Base-by-base conservation (phyloP, 2,113 vertebrate species). In the Colistium nudipinnis region DNA sequence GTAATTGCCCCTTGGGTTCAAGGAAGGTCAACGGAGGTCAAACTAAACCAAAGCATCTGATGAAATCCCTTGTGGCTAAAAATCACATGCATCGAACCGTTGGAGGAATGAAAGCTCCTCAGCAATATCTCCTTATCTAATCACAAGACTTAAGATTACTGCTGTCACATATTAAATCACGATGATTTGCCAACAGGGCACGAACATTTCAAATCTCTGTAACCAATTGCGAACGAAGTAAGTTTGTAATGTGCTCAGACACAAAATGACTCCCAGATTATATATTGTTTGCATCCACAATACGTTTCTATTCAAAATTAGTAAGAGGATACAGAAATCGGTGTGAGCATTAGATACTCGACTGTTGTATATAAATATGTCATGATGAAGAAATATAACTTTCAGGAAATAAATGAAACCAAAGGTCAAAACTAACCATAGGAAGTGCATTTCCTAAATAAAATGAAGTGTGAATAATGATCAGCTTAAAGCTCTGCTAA, bases 61-160 rank as follows among this genome's bases (percentile, higher is more conserved):
- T 24, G 41, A 62, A 64, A 25, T 64, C 74, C 33, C 51, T 54
- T n/a, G 52, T 69, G 63, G 62, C 78, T 38, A 43, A 63, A 74
- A 53, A 27, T 47, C 70, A 77, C 36, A 45, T 47, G 43, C 19
- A 6, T 70, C 62, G 81, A 83, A 78, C 69, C 74, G 81, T 81
- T 82, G 73, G 69, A 85, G 80, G 81, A 88, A 87, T 88, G 85
- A 89, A 86, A 88, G 78, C 72, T 71, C 82, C 86, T 78, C 39
- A 86, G 85, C 74, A 74, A 72, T 83, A 87, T 90, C 85, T 83
- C 83, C 78, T 56, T 89, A 71, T 82, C 90, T 52, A 91, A 90
- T 89, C 87, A 83, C 25, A 70, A 70, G 82, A 81, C 70, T 89
- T 78, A 83, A 88, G 87, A 89, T 87, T 84, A 84, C 27, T 47